Evolutionary conservation across 2,113 vertebrate genomes (phyloP), one percentile per base, ranked within the genome.

Genomic region (Oncorhynchus mykiss): DNA sequence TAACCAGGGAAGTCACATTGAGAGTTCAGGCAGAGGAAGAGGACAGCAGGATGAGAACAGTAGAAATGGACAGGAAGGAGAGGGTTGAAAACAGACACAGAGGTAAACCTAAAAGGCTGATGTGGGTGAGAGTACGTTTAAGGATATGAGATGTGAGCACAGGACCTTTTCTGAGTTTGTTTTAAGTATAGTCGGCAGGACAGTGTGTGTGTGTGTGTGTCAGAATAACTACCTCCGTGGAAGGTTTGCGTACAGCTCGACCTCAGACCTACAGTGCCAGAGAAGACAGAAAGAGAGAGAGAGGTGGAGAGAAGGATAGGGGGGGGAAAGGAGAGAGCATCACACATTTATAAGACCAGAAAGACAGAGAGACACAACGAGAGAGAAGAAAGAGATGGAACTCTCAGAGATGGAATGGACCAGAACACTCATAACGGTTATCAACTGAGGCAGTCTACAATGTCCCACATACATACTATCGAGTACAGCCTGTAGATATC

Each of bases 231-330:
- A 93, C 92, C 92, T 93, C 89, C 92, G 88, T 80, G 92, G 92
- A 91, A 93, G 92, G 72, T 91, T 91, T 88, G 92, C 91, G 87
- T 93, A 93, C 89, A 93, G 91, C 87, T 93, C 92, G 91, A 93
- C 91, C 80, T 93, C 92, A 90, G 92, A 91, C 92, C 92, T 93
- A 90, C 84, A 91, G 84, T 84, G 84, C 86, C 83, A 84, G 82
- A 71, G 82, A 79, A 79, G 84, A 91, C 66, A 78, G 80, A 88
- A 31, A 80, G 73, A 80, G 80, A 84, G 88, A 78, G 76, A 75
- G 72, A 79, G 85, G 83, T 31, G 76, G 74, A 73, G 72, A 78
- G 48, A 73, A 31, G 67, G 79, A 67, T 14, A 66, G 84, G 62
- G 39, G 80, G 86, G 81, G 78, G 75, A 72, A 60, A 84, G 78